Conservation (phyloP, 2,888 invertebrate species). For the Rhorus exstirpatorius region DNA sequence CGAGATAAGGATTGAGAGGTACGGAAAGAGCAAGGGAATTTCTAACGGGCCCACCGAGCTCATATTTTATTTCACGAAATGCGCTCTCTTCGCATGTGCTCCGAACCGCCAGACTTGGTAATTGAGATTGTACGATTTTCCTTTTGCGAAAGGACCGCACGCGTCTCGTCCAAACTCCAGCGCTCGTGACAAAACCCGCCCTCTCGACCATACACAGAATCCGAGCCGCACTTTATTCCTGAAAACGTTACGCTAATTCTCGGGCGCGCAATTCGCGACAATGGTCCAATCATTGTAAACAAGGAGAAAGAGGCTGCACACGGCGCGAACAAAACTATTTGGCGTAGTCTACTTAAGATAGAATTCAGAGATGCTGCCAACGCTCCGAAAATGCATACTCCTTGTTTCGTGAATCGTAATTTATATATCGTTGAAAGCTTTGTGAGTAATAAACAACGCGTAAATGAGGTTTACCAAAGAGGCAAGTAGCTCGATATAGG, state of each 20-base stretch:
- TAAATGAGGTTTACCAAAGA: not conserved
- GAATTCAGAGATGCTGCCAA: slow-evolving; percentile 8
- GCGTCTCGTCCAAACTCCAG: slow-evolving; percentile 29
- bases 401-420: slow-evolving; percentile 24
- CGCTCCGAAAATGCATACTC: not conserved
- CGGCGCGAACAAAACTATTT: slow-evolving; percentile 45
- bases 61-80: slow-evolving; percentile 74
- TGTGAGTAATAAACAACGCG: not conserved
- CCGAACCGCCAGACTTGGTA: slow-evolving; percentile 63
- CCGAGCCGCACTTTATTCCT: slow-evolving; percentile 57
- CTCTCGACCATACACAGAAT: slow-evolving; percentile 27
- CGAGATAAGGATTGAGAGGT: slow-evolving; percentile 68
- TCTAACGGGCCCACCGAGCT: slow-evolving; percentile 69
- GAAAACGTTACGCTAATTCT: slow-evolving; percentile 71
- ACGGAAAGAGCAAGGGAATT: slow-evolving; percentile 66
- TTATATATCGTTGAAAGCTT: slow-evolving; percentile 10
- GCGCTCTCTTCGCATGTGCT: slow-evolving; percentile 61
- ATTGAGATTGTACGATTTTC: slow-evolving; percentile 75
- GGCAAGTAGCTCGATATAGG: not conserved
- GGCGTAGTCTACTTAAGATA: slow-evolving; percentile 15
- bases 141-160: slow-evolving; percentile 58
- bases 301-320: slow-evolving; percentile 60
- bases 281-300: slow-evolving; percentile 74
- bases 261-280: slow-evolving; percentile 67
- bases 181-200: not conserved